These are phyloP conservation scores for Eubasilissa regina DNA, from an alignment of 1,140 invertebrate genomes.

Conservation along the genomic window DNA sequence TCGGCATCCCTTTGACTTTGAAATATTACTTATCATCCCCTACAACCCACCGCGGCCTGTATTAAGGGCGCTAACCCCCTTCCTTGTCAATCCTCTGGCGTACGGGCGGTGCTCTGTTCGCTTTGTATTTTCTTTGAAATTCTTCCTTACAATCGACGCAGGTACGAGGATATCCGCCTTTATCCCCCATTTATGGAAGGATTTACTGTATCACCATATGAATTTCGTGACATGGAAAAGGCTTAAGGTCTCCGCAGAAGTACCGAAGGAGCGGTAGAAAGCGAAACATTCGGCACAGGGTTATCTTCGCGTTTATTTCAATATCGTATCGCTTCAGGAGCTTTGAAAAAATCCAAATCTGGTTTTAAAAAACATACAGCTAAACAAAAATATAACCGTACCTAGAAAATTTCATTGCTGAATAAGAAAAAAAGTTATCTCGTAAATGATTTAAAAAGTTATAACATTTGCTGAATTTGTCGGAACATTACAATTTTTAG, in stretches of 20 bases:
- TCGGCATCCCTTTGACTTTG: constrained; percentile 43
- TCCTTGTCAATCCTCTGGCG: constrained; percentile 29
- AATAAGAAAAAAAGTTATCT: no score
- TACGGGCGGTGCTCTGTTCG: constrained; percentile 47
- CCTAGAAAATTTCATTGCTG: no score
- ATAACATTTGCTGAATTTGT: no score
- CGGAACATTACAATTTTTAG: no score
- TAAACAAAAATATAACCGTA: no score
- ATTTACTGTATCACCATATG: constrained; percentile 60
- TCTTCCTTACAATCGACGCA: constrained; percentile 58
- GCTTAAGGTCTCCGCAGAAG: constrained; percentile 51
- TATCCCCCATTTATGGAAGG: constrained; percentile 58
- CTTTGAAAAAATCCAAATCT: constrained; percentile 13
- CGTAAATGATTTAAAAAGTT: no score
- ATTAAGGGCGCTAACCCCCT: constrained; percentile 6
- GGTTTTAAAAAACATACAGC: no score
- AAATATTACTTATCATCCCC: constrained; percentile 41
- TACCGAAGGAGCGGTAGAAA: constrained; percentile 28
- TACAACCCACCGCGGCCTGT: constrained; percentile 9
- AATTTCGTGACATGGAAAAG: constrained; percentile 60
- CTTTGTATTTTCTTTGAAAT: constrained; percentile 57
- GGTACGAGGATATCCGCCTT: constrained; percentile 48
- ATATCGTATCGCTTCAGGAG: constrained; percentile 27
- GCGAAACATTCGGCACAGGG: constrained; percentile 32
- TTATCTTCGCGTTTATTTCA: constrained; percentile 29